phyloP scores from a whole-genome alignment of 2,797 vertebrate genomes.

The Eupleurogrammus muticus region DNA sequence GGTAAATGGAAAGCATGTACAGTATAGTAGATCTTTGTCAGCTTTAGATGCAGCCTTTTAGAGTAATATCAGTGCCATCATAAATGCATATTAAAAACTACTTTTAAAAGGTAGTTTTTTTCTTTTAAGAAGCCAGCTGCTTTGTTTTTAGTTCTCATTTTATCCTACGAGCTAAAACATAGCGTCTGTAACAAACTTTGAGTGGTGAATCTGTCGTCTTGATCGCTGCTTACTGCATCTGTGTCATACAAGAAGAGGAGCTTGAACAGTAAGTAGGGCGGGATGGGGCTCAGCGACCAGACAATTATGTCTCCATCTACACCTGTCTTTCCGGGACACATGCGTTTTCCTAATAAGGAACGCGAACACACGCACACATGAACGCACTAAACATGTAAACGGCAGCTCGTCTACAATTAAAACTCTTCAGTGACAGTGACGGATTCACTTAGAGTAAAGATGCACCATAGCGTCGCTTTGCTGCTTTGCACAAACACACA shows the following conservation, averaged over 20 bases:
- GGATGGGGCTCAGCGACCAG: too few species aligned
- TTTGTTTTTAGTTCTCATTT: too few species aligned
- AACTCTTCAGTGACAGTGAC: constrained; percentile 11
- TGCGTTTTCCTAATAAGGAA: background rate
- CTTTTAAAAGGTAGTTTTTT: too few species aligned
- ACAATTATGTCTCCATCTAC: background rate
- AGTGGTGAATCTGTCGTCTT: too few species aligned
- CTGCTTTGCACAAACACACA: too few species aligned
- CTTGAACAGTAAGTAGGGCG: background rate
- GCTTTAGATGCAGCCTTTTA: background rate
- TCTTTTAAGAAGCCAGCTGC: too few species aligned
- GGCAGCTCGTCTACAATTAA: constrained; percentile 33
- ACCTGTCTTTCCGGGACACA: background rate
- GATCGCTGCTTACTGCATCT: background rate
- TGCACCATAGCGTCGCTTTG: too few species aligned
- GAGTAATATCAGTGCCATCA: too few species aligned
- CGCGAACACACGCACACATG: background rate
- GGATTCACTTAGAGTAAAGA: constrained; percentile 12
- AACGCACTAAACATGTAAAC: constrained; percentile 15
- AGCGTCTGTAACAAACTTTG: too few species aligned
- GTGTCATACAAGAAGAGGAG: background rate
- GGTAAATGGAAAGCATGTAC: too few species aligned
- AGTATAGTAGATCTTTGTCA: background rate
- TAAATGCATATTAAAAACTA: too few species aligned
- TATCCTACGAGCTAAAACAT: too few species aligned